Evolutionary conservation across 1,140 invertebrate species (phyloP).

Genomic region (Drosophila setifemur): DNA sequence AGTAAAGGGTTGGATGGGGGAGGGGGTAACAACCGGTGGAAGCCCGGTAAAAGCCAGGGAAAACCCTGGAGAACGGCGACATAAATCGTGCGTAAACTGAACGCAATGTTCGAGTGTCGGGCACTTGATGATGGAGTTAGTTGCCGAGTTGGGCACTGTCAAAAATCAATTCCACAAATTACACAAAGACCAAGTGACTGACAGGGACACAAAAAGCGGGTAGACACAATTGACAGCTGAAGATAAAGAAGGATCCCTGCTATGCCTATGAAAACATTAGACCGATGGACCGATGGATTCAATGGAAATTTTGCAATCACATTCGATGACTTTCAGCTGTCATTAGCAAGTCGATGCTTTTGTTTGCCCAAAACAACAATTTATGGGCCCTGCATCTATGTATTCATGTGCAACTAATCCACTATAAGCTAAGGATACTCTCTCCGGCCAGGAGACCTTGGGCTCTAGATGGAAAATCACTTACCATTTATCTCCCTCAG

Average conservation of each 20-base stretch:
- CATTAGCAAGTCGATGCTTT: conserved; percentile 33
- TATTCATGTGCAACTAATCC: conserved; percentile 25
- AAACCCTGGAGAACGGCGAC: conserved; percentile 1
- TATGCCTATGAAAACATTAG: background rate
- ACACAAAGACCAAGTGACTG: conserved; percentile 4
- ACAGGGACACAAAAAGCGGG: background rate
- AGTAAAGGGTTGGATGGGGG: conserved; percentile 48
- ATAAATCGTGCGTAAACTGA: conserved; percentile 64
- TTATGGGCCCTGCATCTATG: conserved; percentile 5
- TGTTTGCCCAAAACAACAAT: conserved; percentile 36
- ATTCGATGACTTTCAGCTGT: conserved; percentile 28
- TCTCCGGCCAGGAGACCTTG: background rate
- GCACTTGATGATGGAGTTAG: conserved; percentile 46
- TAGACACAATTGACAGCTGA: conserved; percentile 8
- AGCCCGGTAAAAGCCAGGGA: background rate
- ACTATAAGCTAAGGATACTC: conserved; percentile 30
- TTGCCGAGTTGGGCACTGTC: conserved; percentile 47
- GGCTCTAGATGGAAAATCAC: conserved; percentile 61
- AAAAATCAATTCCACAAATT: conserved; percentile 76
- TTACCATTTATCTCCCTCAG: conserved; percentile 74
- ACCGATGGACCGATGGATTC: too few species aligned
- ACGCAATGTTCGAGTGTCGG: conserved; percentile 9
- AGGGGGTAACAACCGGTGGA: background rate
- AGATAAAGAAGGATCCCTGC: conserved; percentile 9
- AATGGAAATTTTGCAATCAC: conserved; percentile 6